Percentiles rank a stretch among this genome's conserved stretches.
phyloP scores from a whole-genome alignment of 2,888 invertebrate genomes.

The Itoplectis maculator region DNA sequence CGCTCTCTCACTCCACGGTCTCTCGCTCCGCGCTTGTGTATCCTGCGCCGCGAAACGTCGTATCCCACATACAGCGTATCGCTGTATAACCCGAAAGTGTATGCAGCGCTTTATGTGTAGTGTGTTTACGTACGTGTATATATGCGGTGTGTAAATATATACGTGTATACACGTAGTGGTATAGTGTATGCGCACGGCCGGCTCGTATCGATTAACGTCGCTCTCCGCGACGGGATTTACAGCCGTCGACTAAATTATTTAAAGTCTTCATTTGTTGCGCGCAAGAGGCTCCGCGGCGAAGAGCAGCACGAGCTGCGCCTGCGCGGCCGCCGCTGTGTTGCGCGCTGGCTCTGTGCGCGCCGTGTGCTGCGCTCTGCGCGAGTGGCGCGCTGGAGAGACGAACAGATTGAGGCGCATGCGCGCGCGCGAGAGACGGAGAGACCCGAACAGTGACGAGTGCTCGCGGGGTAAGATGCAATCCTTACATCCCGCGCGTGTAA shows the following conservation, averaged over 20 bases:
- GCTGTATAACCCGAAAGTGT: too few species aligned
- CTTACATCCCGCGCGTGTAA: neutral
- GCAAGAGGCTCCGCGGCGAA: constrained; percentile 38
- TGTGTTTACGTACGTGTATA: constrained; percentile 1
- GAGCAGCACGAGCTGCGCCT: constrained; percentile 35
- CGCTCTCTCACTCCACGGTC: too few species aligned
- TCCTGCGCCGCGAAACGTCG: too few species aligned
- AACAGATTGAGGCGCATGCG: too few species aligned
- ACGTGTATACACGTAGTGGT: constrained; percentile 28
- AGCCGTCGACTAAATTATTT: constrained; percentile 83
- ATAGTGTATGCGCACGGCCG: constrained; percentile 65
- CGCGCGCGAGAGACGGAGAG: constrained; percentile 40
- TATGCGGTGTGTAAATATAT: neutral
- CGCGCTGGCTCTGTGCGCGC: too few species aligned
- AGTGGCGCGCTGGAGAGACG: constrained; percentile 1
- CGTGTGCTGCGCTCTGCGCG: too few species aligned
- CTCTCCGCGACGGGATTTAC: constrained; percentile 79
- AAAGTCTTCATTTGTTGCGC: constrained; percentile 83
- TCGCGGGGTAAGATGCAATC: neutral
- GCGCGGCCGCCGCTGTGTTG: constrained; percentile 22
- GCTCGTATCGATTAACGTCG: constrained; percentile 82
- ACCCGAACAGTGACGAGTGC: constrained; percentile 3
- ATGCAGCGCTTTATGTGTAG: too few species aligned
- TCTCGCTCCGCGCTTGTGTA: too few species aligned
- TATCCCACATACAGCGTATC: neutral